These are phyloP conservation scores for Dromius quadrimaculatus DNA, from an alignment of 2,888 invertebrate species.

Conservation along the genomic window DNA sequence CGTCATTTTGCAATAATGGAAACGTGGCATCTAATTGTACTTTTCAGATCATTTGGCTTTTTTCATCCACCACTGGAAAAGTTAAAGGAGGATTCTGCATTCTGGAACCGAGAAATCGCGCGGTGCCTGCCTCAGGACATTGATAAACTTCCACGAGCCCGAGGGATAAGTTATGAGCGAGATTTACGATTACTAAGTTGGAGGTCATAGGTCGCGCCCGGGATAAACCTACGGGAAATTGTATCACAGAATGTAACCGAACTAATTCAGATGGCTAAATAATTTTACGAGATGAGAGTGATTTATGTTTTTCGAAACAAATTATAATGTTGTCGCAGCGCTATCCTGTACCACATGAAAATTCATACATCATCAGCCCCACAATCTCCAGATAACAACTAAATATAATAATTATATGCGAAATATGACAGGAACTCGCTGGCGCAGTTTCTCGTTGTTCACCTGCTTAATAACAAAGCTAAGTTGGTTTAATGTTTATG, in stretches of 20 bases:
- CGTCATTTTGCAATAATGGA: too few species aligned
- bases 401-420: conserved; percentile 50
- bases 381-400: conserved; percentile 50
- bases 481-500: conserved; percentile 47
- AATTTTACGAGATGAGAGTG: too few species aligned
- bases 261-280: too few species aligned
- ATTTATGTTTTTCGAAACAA: too few species aligned
- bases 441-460: conserved; percentile 34
- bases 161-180: conserved; percentile 44
- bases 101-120: conserved; percentile 45
- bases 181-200: conserved; percentile 43
- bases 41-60: too few species aligned
- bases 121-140: conserved; percentile 35
- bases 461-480: conserved; percentile 49
- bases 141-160: conserved; percentile 47
- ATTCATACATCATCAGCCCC: conserved; percentile 48
- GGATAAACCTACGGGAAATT: conserved; percentile 46
- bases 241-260: conserved; percentile 40
- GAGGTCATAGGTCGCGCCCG: conserved; percentile 6
- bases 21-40: too few species aligned
- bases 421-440: conserved; percentile 40
- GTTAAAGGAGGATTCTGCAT: conserved; percentile 20
- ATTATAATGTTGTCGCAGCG: neutral
- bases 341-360: conserved; percentile 38
- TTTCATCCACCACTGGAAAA: conserved; percentile 13